Evolutionary conservation across 2,113 vertebrate species (phyloP).

Genomic region (Psilopsiagon aymara): DNA sequence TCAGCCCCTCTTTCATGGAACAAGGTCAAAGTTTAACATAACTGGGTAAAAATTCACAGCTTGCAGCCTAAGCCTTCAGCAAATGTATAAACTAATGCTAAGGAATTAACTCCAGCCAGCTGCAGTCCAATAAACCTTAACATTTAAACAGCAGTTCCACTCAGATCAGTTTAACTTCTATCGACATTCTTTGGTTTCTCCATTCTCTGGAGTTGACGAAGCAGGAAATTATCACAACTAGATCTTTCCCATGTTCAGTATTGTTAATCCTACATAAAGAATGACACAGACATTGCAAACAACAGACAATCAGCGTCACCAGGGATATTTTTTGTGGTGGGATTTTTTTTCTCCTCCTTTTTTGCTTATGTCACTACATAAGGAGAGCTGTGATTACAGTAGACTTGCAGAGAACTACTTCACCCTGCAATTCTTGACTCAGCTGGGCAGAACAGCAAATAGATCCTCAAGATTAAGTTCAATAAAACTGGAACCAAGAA

Average conservation of each 20-base stretch:
- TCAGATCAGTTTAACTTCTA: not conserved
- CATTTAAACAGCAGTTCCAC: not conserved
- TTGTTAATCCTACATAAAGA: not conserved
- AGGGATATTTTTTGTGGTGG: not conserved
- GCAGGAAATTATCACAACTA: slow-evolving; percentile 30
- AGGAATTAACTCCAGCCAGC: not conserved
- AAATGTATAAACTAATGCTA: not conserved
- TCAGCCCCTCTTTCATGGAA: not conserved
- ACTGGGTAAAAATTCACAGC: not conserved
- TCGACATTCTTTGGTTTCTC: not conserved
- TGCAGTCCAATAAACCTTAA: not conserved
- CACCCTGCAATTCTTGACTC: not conserved
- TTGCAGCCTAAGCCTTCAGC: not conserved
- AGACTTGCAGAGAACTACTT: not conserved
- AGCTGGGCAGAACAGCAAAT: not conserved
- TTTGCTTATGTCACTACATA: not conserved
- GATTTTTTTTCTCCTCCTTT: not conserved
- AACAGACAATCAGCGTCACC: not conserved
- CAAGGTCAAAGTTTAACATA: not conserved
- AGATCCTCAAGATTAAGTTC: slow-evolving; percentile 10
- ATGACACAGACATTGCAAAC: not conserved
- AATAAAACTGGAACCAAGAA: not conserved
- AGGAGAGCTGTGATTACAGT: not conserved
- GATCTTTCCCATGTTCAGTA: not conserved
- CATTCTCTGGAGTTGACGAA: not conserved